Percentiles rank a stretch among this genome's conserved stretches.
Conservation (phyloP, 2,113 vertebrate species). For the Perccottus glenii region DNA sequence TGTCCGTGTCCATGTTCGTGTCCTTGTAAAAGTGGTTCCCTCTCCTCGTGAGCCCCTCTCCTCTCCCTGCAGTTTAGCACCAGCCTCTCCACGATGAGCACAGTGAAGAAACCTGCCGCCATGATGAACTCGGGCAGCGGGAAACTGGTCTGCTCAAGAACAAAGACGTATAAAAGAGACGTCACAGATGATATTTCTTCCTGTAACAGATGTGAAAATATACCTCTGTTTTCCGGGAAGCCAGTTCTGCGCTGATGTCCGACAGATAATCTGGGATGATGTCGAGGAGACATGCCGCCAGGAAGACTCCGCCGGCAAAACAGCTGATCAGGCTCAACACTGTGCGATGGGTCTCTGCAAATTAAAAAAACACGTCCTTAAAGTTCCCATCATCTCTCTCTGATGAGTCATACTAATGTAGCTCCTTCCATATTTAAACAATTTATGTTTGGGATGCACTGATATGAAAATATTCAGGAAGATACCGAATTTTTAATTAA, state of each 20-base stretch:
- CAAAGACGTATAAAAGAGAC: not conserved
- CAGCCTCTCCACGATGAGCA: constrained; percentile 87
- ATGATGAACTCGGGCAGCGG: constrained; percentile 87
- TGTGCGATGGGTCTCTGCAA: constrained; percentile 67
- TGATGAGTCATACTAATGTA: too few species aligned
- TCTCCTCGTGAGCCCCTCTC: constrained; percentile 54
- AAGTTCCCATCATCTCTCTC: too few species aligned
- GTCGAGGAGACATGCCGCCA: constrained; percentile 85
- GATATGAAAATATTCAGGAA: too few species aligned
- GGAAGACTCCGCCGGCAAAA: constrained; percentile 84
- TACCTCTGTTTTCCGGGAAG: constrained; percentile 62
- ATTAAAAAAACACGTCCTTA: not conserved
- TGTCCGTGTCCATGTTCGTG: constrained; percentile 4
- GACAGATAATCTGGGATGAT: constrained; percentile 85
- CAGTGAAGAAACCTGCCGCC: constrained; percentile 86
- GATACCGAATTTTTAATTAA: too few species aligned
- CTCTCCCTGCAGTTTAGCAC: constrained; percentile 74
- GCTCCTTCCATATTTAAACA: too few species aligned
- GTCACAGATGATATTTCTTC: too few species aligned
- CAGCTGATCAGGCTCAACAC: constrained; percentile 84
- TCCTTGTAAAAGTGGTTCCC: constrained; percentile 61
- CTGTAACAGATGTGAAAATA: not conserved
- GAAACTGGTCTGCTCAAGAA: constrained; percentile 71
- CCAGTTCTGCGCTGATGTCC: constrained; percentile 75
- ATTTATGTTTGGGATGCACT: too few species aligned